Evolutionary conservation across 2,888 invertebrate species (phyloP).

Genomic region (Pyrochroa serraticornis): DNA sequence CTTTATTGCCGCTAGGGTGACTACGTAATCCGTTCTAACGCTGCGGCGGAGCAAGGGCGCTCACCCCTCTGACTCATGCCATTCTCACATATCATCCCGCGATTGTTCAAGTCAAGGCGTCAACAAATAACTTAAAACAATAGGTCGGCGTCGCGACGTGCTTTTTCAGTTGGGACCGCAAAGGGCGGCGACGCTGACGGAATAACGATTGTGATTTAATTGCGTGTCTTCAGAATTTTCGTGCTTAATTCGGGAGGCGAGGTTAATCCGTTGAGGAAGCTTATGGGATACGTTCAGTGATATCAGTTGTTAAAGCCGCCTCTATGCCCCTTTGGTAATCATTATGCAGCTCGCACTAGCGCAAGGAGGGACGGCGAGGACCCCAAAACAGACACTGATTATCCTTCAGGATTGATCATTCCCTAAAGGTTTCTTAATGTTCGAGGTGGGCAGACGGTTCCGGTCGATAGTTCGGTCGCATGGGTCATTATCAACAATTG

Average conservation of each 20-base stretch:
- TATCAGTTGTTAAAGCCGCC: constrained; percentile 20
- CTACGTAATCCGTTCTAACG: constrained; percentile 35
- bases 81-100: constrained; percentile 30
- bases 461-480: constrained; percentile 3
- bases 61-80: constrained; percentile 35
- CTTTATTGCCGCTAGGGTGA: constrained; percentile 38
- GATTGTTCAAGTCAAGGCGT: constrained; percentile 20
- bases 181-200: no score
- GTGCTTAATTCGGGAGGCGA: no score
- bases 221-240: no score
- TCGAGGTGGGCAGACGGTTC: neutral
- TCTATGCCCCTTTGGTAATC: constrained; percentile 22
- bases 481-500: neutral
- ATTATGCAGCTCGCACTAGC: constrained; percentile 25
- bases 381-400: constrained; percentile 30
- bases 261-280: no score
- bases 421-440: constrained; percentile 7
- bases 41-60: constrained; percentile 24
- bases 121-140: constrained; percentile 32
- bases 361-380: constrained; percentile 2
- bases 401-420: constrained; percentile 24
- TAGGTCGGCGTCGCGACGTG: constrained; percentile 2
- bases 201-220: no score
- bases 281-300: constrained; percentile 2
- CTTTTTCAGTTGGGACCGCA: no score